phyloP scores from a whole-genome alignment of 2,888 invertebrate genomes.

The Furcula furcula region DNA sequence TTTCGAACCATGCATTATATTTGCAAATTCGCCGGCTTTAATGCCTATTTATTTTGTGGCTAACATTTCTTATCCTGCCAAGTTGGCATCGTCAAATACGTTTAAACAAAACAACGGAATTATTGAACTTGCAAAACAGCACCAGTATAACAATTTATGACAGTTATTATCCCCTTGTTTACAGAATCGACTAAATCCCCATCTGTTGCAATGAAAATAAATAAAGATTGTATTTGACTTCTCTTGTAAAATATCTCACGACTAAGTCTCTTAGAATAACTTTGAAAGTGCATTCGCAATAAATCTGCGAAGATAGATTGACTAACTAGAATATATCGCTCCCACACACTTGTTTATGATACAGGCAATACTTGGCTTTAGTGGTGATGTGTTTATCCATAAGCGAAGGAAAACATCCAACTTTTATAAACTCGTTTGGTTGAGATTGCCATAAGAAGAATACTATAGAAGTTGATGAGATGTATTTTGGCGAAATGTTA shows the following conservation, averaged over 20 bases:
- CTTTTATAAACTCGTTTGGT: too few relatives aligned
- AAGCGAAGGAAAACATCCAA: too few relatives aligned
- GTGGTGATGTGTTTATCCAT: too few relatives aligned
- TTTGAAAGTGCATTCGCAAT: not conserved
- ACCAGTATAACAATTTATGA: not conserved
- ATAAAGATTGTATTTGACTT: not conserved
- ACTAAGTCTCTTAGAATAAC: not conserved
- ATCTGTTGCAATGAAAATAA: not conserved
- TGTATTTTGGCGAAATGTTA: too few relatives aligned
- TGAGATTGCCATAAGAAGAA: too few relatives aligned
- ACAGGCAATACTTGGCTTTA: too few relatives aligned
- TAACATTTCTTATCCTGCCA: too few relatives aligned
- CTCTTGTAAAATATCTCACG: not conserved
- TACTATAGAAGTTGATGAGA: too few relatives aligned
- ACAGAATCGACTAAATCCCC: not conserved
- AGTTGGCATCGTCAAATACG: too few relatives aligned
- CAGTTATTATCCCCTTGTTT: not conserved
- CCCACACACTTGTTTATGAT: conserved; percentile 6
- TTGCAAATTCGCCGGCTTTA: too few relatives aligned
- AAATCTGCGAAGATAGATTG: not conserved
- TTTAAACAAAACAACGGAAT: not conserved
- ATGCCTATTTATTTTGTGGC: too few relatives aligned
- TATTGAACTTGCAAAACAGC: not conserved
- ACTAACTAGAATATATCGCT: conserved; percentile 4
- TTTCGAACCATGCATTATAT: too few relatives aligned